Evolutionary conservation across 2,797 vertebrate genomes (phyloP), one percentile per base, ranked within the genome.

Genomic region (Toxotes lorentzi): DNA sequence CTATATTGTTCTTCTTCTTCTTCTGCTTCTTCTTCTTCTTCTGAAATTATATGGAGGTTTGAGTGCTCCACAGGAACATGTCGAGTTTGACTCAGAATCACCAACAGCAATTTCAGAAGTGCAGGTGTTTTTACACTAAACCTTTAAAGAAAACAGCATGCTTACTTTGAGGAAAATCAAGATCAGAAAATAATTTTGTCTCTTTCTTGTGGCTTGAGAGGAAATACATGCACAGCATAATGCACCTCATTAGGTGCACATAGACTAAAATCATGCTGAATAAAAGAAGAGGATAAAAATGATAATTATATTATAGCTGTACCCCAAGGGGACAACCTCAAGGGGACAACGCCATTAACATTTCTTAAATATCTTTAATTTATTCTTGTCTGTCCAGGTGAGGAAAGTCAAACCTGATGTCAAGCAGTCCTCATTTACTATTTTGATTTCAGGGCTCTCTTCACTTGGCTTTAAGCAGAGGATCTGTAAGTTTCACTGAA

Each of bases 51-150:
- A 13, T 21, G 47, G 19, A 68, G 27, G 61, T 47, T 58, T 0
- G 1, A 77, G 74, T 71, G n/a, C 19, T 85, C 71, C 70, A 73
- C 78, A 59, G 85, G 81, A 92, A 88, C 85, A 79, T 85, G 73
- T 87, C 76, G 87, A 76, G 70, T 86, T 77, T 85, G 84, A 83
- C 83, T 85, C 84, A 89, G 79, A 91, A 91, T 90, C 87, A 88
- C 78, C 77, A 83, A 81, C 41, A 88, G 80, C 77, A 91, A 79
- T 88, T 89, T 81, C 34, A 81, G 76, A 82, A 88, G 73, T 65
- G 66, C 75, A 81, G 78, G 62, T 63, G n/a, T 4, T 70, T 66
- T 32, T 51, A 63, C 27, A 27, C 27, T 47, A 35, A 79, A 76
- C 61, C n/a, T 65, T 82, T 75, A 69, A 10, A 82, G 78, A 35